Conservation (phyloP, 2,113 vertebrate species). For the Globicephala melas region DNA sequence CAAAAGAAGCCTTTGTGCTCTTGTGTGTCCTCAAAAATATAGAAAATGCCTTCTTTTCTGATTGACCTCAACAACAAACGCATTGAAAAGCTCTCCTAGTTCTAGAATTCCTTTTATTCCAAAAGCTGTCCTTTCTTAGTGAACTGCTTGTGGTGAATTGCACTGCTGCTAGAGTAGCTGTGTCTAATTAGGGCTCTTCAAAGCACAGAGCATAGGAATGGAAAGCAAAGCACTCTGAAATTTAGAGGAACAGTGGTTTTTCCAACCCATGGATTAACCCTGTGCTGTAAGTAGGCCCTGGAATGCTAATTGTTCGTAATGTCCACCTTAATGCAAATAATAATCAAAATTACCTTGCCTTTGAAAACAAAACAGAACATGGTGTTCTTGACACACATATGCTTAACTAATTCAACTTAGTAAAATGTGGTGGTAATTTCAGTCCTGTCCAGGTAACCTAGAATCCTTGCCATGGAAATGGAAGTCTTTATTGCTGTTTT, state of each 20-base stretch:
- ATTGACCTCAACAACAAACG: neutral
- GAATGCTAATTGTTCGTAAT: conserved; percentile 56
- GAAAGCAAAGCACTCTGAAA: conserved; percentile 51
- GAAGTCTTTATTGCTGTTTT: conserved; percentile 3
- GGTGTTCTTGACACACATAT: neutral
- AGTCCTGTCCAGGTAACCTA: neutral
- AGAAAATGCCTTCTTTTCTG: neutral
- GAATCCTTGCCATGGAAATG: neutral
- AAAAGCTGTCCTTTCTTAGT: neutral
- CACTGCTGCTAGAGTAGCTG: neutral
- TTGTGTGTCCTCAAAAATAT: neutral
- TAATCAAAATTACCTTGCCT: conserved; percentile 1
- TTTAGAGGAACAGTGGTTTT: conserved; percentile 50
- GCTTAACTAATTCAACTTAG: neutral
- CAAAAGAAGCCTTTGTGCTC: conserved; percentile 5
- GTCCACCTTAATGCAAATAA: neutral
- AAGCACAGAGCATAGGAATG: conserved; percentile 22
- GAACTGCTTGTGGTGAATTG: conserved; percentile 35
- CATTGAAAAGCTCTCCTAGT: neutral
- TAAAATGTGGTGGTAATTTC: neutral
- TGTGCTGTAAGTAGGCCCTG: neutral
- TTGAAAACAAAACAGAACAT: neutral
- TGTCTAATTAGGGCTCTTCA: conserved; percentile 42
- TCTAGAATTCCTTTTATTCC: neutral
- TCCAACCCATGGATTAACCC: conserved; percentile 28